Evolutionary conservation across 2,113 vertebrate species (phyloP), one percentile per base, ranked within the genome.

Genomic region (Odontophorus gujanensis): DNA sequence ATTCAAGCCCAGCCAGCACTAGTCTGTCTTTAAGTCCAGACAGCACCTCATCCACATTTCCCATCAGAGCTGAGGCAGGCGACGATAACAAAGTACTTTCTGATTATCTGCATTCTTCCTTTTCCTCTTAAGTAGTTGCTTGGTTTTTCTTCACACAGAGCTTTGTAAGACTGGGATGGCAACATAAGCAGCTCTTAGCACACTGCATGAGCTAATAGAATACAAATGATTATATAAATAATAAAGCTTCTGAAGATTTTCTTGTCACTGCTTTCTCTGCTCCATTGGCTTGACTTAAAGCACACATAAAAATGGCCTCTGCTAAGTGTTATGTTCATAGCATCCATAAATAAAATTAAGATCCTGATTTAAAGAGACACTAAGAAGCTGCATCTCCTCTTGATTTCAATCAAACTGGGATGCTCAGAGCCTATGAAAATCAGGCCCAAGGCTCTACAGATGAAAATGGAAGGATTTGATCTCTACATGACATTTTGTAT

Each of bases 251-350:
- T 85, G 82, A 95, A 91, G 91, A 97, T 92, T 95, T 93, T 95
- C 85, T 94, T 95, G 94, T 95, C 76, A 81, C 69, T 4, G 28
- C 63, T 95, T 90, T 94, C 91, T 88, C 87, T 96, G 93, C 85
- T 96, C 82, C 94, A 90, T 93, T 95, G 95, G 68, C 53, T 95
- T 95, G 87, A 95, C 93, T 95, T 91, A 96, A 73, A 96, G 90
- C 88, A 95, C 72, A 95, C 51, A 87, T 83, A 91, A 94, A 96
- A 95, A 96, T 73, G 76, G 92, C 61, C 62, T 94, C 78, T 85
- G 14, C 63, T 92, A 95, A 93, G 85, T 67, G 65, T 90, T 95
- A 91, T 34, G 73, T 90, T 97, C 82, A 75, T 65, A 88, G 85
- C 47, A 95, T 65, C 69, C 76, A 93, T 92, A 95, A 96, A 96